Conservation (phyloP, 2,113 vertebrate genomes). For the Pachypanchax playfairii region DNA sequence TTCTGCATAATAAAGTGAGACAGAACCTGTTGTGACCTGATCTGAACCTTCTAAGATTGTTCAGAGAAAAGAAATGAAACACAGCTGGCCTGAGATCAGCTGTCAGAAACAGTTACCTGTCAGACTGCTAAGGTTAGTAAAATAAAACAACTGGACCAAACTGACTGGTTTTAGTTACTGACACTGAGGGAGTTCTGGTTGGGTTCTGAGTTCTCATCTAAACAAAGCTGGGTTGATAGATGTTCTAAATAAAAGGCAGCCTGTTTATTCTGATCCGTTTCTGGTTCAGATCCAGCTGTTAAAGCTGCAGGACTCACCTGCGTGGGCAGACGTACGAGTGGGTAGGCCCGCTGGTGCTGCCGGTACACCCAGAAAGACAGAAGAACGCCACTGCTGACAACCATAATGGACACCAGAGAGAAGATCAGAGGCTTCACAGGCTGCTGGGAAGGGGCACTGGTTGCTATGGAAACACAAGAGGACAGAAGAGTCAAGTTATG, state of each 20-base stretch:
- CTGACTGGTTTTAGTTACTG: too few relatives aligned
- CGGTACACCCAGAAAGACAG: constrained; percentile 95
- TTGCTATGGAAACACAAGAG: constrained; percentile 74
- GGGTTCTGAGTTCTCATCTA: too few relatives aligned
- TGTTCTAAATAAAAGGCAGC: neutral
- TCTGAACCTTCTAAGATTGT: too few relatives aligned
- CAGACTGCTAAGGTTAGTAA: too few relatives aligned
- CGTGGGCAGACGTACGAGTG: constrained; percentile 92
- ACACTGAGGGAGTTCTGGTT: too few relatives aligned
- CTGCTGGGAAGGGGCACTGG: constrained; percentile 85
- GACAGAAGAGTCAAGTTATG: neutral
- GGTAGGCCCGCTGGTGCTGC: constrained; percentile 94
- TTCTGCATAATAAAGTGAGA: too few relatives aligned
- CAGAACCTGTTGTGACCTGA: too few relatives aligned
- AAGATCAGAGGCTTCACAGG: constrained; percentile 88
- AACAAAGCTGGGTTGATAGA: too few relatives aligned
- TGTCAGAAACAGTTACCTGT: too few relatives aligned
- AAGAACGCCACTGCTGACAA: constrained; percentile 85
- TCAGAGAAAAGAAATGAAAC: too few relatives aligned
- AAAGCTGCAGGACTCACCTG: constrained; percentile 82
- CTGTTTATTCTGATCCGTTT: neutral
- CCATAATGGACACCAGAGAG: constrained; percentile 91
- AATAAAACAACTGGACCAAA: too few relatives aligned
- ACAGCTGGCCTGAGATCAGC: too few relatives aligned
- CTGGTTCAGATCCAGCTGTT: neutral